Evolutionary conservation across 2,888 invertebrate species (phyloP).

Genomic region (Steromphala cineraria): DNA sequence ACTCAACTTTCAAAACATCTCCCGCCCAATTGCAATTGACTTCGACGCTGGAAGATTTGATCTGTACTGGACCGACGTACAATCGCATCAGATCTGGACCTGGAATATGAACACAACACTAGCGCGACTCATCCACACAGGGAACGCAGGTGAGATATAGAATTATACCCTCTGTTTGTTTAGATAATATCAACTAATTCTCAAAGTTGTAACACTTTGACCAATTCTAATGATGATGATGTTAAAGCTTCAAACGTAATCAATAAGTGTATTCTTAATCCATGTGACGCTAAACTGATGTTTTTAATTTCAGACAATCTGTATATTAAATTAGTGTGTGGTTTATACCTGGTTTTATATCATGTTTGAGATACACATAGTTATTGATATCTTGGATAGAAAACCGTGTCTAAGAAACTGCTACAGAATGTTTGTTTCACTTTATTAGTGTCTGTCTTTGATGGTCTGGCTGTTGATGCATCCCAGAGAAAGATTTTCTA

Average conservation of each 20-base stretch:
- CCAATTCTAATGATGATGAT: no score
- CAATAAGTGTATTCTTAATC: no score
- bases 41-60: constrained; percentile 86
- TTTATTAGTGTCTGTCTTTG: constrained; percentile 51
- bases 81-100: constrained; percentile 49
- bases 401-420: no score
- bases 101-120: constrained; percentile 50
- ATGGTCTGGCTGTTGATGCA: constrained; percentile 66
- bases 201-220: neutral
- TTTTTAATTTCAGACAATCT: no score
- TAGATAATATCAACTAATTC: no score
- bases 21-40: constrained; percentile 84
- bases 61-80: constrained; percentile 87
- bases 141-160: neutral
- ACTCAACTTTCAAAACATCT: no score
- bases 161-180: neutral
- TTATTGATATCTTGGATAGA: no score
- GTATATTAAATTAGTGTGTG: no score
- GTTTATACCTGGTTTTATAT: no score
- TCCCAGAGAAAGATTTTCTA: constrained; percentile 61
- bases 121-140: constrained; percentile 21
- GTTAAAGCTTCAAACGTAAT: no score
- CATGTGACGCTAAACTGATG: no score
- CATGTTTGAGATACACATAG: no score
- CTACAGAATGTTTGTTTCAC: neutral